Percentiles rank a stretch among this genome's conserved stretches.
Conservation (phyloP, 2,113 vertebrate species). For the Raja brachyura region DNA sequence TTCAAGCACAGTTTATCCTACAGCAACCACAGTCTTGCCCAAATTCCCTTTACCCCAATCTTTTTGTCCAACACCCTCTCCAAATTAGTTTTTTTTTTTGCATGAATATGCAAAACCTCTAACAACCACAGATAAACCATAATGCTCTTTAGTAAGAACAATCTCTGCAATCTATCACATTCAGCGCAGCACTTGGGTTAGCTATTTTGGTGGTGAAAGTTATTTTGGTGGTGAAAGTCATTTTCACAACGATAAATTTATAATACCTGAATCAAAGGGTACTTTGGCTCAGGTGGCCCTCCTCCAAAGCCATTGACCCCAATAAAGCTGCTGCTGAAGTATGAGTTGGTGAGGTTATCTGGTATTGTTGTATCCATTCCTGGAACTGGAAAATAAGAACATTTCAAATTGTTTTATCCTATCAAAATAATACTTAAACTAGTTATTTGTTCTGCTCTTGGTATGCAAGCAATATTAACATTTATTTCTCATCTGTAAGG, state of each 20-base stretch:
- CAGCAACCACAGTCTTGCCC: too few relatives aligned
- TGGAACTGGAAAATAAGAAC: conserved; percentile 67
- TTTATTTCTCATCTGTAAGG: background rate
- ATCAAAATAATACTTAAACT: background rate
- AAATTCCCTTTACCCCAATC: too few relatives aligned
- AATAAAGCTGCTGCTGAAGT: conserved; percentile 98
- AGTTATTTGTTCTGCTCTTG: background rate
- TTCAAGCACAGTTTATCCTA: too few relatives aligned
- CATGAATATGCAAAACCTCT: background rate
- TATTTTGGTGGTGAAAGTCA: too few relatives aligned
- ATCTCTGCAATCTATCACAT: background rate
- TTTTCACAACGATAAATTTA: background rate
- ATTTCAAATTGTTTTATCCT: conserved; percentile 38
- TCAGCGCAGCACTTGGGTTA: background rate
- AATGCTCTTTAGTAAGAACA: background rate
- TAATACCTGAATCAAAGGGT: conserved; percentile 95
- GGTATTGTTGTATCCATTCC: conserved; percentile 83
- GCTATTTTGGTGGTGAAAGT: too few relatives aligned
- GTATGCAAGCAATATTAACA: background rate
- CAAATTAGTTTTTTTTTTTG: background rate
- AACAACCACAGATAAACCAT: background rate
- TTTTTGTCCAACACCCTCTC: too few relatives aligned
- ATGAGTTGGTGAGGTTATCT: conserved; percentile 92
- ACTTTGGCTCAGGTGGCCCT: conserved; percentile 84
- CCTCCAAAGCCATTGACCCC: conserved; percentile 97